Percentiles rank a stretch among this genome's conserved stretches.
Conservation (phyloP, 2,113 vertebrate species). For the Eptatretus burgeri region DNA sequence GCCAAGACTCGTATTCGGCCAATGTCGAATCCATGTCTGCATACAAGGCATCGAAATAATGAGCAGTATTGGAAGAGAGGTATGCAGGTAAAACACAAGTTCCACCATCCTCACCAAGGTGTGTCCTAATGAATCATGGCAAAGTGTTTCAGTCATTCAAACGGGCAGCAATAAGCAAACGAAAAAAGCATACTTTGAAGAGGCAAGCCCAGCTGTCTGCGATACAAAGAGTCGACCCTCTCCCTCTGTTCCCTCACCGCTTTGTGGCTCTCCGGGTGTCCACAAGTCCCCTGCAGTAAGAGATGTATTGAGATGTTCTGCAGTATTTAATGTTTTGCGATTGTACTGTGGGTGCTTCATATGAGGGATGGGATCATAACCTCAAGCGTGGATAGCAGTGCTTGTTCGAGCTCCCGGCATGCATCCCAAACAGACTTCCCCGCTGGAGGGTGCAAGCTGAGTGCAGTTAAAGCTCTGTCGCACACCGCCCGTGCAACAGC, state of each 20-base stretch:
- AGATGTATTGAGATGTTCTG: no score
- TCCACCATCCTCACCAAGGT: no score
- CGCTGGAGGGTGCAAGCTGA: constrained; percentile 67
- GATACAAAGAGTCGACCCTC: constrained; percentile 54
- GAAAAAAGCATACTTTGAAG: constrained; percentile 40
- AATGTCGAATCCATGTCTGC: constrained; percentile 65
- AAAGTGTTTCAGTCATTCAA: no score
- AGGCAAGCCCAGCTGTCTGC: constrained; percentile 55
- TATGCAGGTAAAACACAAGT: no score
- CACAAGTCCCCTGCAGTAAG: no score
- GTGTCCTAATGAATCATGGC: no score
- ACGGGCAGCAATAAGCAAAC: no score
- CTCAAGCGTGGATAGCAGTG: constrained; percentile 53
- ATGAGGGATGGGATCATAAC: no score
- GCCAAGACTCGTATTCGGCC: constrained; percentile 69
- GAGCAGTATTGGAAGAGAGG: no score
- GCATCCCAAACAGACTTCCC: constrained; percentile 66
- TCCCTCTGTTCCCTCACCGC: constrained; percentile 39
- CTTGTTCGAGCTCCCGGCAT: constrained; percentile 73
- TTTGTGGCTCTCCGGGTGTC: no score
- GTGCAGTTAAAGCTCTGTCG: constrained; percentile 48
- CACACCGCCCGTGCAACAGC: constrained; percentile 50
- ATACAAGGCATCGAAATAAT: background rate
- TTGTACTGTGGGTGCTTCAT: no score
- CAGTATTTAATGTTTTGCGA: no score